Conservation (phyloP, 1,140 invertebrate species). For the Ips typographus region DNA sequence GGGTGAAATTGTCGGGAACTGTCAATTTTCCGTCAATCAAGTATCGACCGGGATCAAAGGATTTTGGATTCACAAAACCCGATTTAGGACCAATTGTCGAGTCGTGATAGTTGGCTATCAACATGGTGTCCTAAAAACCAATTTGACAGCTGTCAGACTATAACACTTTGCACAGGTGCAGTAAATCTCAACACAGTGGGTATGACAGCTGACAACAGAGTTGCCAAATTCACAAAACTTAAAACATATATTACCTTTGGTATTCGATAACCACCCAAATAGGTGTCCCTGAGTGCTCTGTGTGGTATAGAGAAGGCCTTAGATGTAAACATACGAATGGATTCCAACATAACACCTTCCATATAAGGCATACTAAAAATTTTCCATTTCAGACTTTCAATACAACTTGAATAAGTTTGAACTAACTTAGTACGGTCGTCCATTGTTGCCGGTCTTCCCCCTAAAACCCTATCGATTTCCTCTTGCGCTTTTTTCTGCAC, state of each 20-base stretch:
- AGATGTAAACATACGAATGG: slow-evolving; percentile 75
- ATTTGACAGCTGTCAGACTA: too few species aligned
- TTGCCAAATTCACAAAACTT: background rate
- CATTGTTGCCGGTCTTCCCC: slow-evolving; percentile 66
- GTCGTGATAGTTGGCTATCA: slow-evolving; percentile 78
- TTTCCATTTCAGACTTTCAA: background rate
- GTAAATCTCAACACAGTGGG: too few species aligned
- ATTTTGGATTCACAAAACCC: slow-evolving; percentile 70
- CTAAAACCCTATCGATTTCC: slow-evolving; percentile 79
- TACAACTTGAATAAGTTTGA: slow-evolving; percentile 1
- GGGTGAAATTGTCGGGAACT: slow-evolving; percentile 71
- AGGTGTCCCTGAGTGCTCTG: slow-evolving; percentile 70
- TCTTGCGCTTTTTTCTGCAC: slow-evolving; percentile 77
- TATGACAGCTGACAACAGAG: too few species aligned
- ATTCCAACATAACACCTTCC: slow-evolving; percentile 75
- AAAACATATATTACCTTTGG: slow-evolving; percentile 63
- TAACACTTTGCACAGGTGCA: too few species aligned
- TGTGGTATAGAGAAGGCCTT: slow-evolving; percentile 78
- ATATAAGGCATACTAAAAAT: slow-evolving; percentile 71
- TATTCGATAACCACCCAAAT: slow-evolving; percentile 69
- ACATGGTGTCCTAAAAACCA: slow-evolving; percentile 69
- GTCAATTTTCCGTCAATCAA: slow-evolving; percentile 66
- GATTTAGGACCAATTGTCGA: slow-evolving; percentile 69
- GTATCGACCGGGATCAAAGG: slow-evolving; percentile 78
- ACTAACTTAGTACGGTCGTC: slow-evolving; percentile 70